A percentile compares a stretch with the other conserved stretches of the same genome.
These are phyloP conservation scores for Sciurus niger DNA, from an alignment of 2,113 vertebrate species.

Conservation along the genomic window DNA sequence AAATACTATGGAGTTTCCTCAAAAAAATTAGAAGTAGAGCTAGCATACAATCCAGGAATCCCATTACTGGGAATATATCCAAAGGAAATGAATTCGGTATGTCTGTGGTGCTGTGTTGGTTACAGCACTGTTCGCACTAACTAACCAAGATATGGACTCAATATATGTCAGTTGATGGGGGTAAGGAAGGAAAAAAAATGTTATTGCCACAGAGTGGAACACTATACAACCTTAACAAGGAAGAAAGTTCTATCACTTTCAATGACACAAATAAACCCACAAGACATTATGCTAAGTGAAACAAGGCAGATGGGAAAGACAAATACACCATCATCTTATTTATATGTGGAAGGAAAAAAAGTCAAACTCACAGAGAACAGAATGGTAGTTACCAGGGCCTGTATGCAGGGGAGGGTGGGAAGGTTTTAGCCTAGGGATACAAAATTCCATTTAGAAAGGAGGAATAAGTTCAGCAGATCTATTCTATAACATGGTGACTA, in stretches of 20 bases:
- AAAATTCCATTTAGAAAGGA: not conserved
- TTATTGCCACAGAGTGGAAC: no score
- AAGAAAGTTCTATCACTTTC: not conserved
- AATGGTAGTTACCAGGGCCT: not conserved
- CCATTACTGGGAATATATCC: not conserved
- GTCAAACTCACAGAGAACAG: not conserved
- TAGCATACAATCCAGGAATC: not conserved
- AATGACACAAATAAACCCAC: not conserved
- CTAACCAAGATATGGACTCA: not conserved
- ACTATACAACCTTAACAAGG: not conserved
- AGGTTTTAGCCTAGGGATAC: no score
- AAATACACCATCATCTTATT: not conserved
- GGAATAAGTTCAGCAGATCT: not conserved
- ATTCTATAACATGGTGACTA: not conserved
- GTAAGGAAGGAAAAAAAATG: not conserved
- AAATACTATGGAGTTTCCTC: not conserved
- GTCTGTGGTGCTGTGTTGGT: no score
- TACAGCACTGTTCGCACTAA: not conserved
- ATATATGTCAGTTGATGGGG: not conserved
- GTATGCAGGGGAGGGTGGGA: accelerated
- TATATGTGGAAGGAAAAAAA: not conserved
- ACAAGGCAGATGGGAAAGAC: not conserved
- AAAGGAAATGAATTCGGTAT: not conserved
- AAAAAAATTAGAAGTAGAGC: not conserved
- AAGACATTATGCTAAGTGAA: not conserved